A percentile compares a stretch with the other conserved stretches of the same genome.
Evolutionary conservation across 53 echinoderm and acorn worm species (phyloP).

Genomic region (Apostichopus leukothele): DNA sequence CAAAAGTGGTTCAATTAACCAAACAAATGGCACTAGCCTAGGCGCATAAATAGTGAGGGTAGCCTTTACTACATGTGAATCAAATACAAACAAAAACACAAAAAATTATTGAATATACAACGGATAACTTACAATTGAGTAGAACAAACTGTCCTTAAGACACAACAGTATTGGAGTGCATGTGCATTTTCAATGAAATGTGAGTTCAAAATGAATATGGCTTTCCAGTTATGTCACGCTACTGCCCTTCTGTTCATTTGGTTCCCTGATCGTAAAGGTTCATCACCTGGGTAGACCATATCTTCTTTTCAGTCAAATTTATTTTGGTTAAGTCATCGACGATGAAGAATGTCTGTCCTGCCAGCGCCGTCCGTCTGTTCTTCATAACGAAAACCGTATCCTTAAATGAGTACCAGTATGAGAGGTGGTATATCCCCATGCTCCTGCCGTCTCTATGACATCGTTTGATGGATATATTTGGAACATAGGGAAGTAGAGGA

Average conservation of each 20-base stretch:
- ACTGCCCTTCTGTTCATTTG: neutral
- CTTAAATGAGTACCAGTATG: neutral
- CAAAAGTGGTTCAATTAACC: too few relatives aligned
- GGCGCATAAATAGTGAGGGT: too few relatives aligned
- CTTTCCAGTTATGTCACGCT: neutral
- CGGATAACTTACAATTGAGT: too few relatives aligned
- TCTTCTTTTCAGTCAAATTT: neutral
- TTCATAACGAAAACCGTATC: neutral
- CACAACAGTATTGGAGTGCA: too few relatives aligned
- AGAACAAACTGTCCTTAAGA: too few relatives aligned
- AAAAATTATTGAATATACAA: too few relatives aligned
- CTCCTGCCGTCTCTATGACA: neutral
- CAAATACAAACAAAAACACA: too few relatives aligned
- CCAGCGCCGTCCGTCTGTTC: neutral
- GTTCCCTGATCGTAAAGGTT: neutral
- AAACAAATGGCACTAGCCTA: too few relatives aligned
- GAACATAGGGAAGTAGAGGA: neutral
- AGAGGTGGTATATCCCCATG: neutral
- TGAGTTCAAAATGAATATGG: neutral
- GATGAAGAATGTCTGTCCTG: too few relatives aligned
- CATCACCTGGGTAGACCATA: neutral
- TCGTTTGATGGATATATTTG: neutral
- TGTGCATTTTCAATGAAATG: too few relatives aligned
- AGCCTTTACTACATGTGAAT: too few relatives aligned
- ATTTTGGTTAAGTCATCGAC: too few relatives aligned